Evolutionary conservation across 2,113 vertebrate species (phyloP), one percentile per base, ranked within the genome.

Genomic region (Albula glossodonta): DNA sequence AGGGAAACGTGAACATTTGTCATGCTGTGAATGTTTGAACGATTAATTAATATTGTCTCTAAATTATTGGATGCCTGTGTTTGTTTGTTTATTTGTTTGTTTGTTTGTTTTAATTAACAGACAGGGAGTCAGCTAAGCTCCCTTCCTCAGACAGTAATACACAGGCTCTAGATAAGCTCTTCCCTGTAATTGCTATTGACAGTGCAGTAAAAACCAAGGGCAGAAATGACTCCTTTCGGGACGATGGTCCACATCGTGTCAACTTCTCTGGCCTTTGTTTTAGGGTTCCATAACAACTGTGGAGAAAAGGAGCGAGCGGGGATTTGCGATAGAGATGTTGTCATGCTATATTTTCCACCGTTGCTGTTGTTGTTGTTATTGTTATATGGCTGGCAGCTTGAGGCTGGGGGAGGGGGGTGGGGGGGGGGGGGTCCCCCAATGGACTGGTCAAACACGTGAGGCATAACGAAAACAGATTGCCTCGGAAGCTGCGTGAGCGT

Each of bases 101-200:
- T 86, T 90, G 83, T 88, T 87, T 91, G 91, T 41, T 41, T 41
- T 41, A 90, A 93, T 90, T 91, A 88, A 57, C 11, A 31, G 53
- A 81, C 80, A 77, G 85, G 78, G 87, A 83, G 83, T 86, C 84
- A 88, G 81, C 87, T 86, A 85, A n/a, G n/a, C 88, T 87, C 88
- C 51, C 87, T 86, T 85, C 90, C 88, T 92, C 89, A 88, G 89
- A 92, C 90, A 92, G 85, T 87, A 84, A 90, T 85, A 88, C 89
- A 89, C 86, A 89, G 86, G 88, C 89, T 89, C 84, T 87, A 90
- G 91, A 92, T 93, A 93, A 94, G 86, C 89, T 57, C 90, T 80
- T 86, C 84, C 86, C 89, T 83, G 91, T 93, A 92, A 94, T 94
- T 92, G 92, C 91, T 95, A 94, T 94, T 94, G 94, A 94, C 92